A percentile compares a stretch with the other conserved stretches of the same genome.
Conservation (phyloP, 1,140 invertebrate species). For the Reticulitermes speratus region DNA sequence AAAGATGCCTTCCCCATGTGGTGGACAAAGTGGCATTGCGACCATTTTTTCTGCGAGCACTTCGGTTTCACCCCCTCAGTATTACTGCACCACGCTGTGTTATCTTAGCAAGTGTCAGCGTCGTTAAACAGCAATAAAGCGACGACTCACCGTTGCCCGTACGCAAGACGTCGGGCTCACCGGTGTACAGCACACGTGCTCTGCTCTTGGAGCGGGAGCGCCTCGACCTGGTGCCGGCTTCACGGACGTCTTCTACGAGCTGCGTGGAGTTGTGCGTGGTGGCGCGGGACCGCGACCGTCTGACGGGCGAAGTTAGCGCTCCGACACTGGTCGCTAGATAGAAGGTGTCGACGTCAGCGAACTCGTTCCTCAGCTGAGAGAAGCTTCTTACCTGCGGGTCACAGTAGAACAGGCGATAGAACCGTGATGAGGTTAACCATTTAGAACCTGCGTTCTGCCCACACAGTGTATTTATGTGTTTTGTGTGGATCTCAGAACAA, state of each 20-base stretch:
- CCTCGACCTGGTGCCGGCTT: not conserved
- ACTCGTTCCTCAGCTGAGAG: slow-evolving; percentile 87
- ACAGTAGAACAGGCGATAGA: not conserved
- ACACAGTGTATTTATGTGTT: too few species aligned
- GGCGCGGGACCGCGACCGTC: slow-evolving; percentile 66
- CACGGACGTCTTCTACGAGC: slow-evolving; percentile 31
- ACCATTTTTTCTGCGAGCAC: too few species aligned
- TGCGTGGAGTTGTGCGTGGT: slow-evolving; percentile 30
- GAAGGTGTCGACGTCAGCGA: slow-evolving; percentile 87
- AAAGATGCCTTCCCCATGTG: too few species aligned
- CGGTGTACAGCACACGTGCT: slow-evolving; percentile 71
- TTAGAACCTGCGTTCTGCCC: too few species aligned
- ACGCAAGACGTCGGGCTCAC: not conserved
- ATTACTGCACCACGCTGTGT: too few species aligned
- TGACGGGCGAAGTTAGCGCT: slow-evolving; percentile 57
- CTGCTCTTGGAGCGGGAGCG: slow-evolving; percentile 77
- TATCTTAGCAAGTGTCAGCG: too few species aligned
- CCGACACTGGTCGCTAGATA: slow-evolving; percentile 66
- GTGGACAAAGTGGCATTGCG: too few species aligned
- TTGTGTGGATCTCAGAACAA: too few species aligned
- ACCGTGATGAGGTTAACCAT: too few species aligned
- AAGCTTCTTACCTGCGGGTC: slow-evolving; percentile 76
- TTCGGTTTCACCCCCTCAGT: too few species aligned
- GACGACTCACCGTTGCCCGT: slow-evolving; percentile 16
- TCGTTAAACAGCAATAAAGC: not conserved